Base-by-base conservation (phyloP, 2,113 vertebrate genomes). In the Prinia subflava region DNA sequence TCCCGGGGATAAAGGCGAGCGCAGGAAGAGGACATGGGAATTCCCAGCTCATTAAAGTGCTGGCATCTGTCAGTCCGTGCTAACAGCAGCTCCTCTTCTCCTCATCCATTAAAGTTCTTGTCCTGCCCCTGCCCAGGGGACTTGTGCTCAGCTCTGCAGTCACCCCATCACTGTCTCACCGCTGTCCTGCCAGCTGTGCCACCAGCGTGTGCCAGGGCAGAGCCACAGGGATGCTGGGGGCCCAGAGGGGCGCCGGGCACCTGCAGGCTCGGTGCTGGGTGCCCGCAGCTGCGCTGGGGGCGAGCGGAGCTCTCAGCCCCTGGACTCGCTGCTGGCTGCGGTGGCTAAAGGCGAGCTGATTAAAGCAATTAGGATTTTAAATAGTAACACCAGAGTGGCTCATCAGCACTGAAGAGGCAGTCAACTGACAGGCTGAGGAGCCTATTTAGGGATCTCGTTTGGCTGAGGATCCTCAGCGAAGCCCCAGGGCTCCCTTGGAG, bases 301-400 rank as follows among this genome's bases (percentile, higher is more conserved):
- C 31, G n/a, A 15, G 42, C 60, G 16, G 63, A 7, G 42, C 28
- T 31, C 69, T 22, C 35, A 39, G 33, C 23, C 69, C 25, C 92
- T 37, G 90, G 90, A 30, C 90, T 35, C 9, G 4, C 60, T 55
- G 1, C 65, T 55, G 85, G 94, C 93, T 63, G 87, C 81, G 11
- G 74, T 60, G 70, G 92, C 95, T 75, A 73, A 83, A 83, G 94
- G 92, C 88, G 68, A 94, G 90, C 88, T 97, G 92, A 96, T 94
- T 89, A 93, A 90, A 94, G 94, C 96, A 95, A 97, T 96, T 94
- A 94, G 86, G 83, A 80, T 90, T 88, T 96, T 86, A 96, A 97
- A 97, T 96, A 96, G 96, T 50, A 95, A 92, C 95, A 74, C 19
- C 86, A 79, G 94, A 96, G 96, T 86, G 91, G 94, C 92, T 95